Evolutionary conservation across 1,140 invertebrate species (phyloP).

Genomic region (Scaptomyza graminum): DNA sequence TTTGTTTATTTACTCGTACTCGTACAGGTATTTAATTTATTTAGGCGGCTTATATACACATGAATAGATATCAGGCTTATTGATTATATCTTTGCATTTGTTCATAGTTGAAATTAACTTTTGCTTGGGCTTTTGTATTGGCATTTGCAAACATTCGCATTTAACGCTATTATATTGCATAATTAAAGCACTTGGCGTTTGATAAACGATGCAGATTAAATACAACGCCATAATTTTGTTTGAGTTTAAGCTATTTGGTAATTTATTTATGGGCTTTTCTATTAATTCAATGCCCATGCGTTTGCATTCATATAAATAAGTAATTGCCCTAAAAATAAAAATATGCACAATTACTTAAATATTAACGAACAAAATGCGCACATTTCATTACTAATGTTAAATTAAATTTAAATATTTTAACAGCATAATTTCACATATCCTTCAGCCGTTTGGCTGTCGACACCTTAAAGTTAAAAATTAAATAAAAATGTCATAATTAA

Average conservation of each 20-base stretch:
- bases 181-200: constrained; percentile 61
- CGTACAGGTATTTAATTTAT: constrained; percentile 61
- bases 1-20: constrained; percentile 52
- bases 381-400: neutral
- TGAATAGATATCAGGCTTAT: constrained; percentile 15
- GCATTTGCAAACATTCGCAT: constrained; percentile 45
- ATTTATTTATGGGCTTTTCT: constrained; percentile 50
- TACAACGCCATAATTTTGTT: constrained; percentile 39
- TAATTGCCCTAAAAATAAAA: constrained; percentile 31
- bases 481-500: too few relatives aligned
- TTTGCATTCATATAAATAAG: constrained; percentile 53
- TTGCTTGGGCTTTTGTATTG: constrained; percentile 10
- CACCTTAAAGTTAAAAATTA: too few relatives aligned
- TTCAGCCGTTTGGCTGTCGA: too few relatives aligned
- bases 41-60: constrained; percentile 17
- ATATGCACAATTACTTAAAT: constrained; percentile 27
- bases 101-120: constrained; percentile 49
- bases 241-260: constrained; percentile 34
- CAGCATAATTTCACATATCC: neutral
- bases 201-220: constrained; percentile 77
- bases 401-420: neutral
- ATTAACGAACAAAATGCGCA: neutral
- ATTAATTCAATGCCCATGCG: constrained; percentile 51
- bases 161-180: constrained; percentile 50
- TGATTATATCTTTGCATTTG: constrained; percentile 45